Evolutionary conservation across 1,140 invertebrate species (phyloP).

Genomic region (Brachionus manjavacas): DNA sequence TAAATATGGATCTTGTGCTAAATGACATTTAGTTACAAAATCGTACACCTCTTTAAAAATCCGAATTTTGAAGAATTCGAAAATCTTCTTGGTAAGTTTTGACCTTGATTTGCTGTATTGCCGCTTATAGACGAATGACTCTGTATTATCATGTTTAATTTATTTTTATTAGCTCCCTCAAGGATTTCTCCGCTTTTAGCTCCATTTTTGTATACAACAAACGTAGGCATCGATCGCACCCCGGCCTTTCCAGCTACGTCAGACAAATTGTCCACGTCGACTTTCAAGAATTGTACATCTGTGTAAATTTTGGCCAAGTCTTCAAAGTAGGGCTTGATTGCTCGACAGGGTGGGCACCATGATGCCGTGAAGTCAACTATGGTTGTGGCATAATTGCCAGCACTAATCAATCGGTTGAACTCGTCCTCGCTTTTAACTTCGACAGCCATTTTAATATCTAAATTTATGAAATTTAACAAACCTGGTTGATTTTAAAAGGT

Average conservation of each 20-base stretch:
- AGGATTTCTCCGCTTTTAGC: neutral
- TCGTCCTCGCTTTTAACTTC: slow-evolving; percentile 25
- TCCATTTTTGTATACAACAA: slow-evolving; percentile 32
- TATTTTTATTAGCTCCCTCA: slow-evolving; percentile 15
- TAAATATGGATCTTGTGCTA: no score
- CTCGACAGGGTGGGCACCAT: slow-evolving; percentile 37
- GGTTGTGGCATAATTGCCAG: neutral
- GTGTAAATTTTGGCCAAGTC: slow-evolving; percentile 34
- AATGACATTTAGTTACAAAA: neutral
- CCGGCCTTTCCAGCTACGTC: neutral
- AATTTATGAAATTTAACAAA: neutral
- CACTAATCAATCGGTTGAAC: slow-evolving; percentile 5
- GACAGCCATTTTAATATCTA: slow-evolving; percentile 17
- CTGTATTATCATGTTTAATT: neutral
- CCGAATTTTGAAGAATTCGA: neutral
- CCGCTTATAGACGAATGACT: neutral
- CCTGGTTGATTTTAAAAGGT: neutral
- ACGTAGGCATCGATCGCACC: slow-evolving; percentile 19
- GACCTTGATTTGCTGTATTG: neutral
- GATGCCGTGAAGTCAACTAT: slow-evolving; percentile 39
- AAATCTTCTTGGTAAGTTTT: neutral
- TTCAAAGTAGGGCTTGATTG: slow-evolving; percentile 36
- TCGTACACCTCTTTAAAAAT: slow-evolving; percentile 13
- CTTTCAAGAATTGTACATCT: slow-evolving; percentile 38
- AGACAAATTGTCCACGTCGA: slow-evolving; percentile 20